Evolutionary conservation across 2,113 vertebrate genomes (phyloP).

Genomic region (Rhagologus leucostigma): DNA sequence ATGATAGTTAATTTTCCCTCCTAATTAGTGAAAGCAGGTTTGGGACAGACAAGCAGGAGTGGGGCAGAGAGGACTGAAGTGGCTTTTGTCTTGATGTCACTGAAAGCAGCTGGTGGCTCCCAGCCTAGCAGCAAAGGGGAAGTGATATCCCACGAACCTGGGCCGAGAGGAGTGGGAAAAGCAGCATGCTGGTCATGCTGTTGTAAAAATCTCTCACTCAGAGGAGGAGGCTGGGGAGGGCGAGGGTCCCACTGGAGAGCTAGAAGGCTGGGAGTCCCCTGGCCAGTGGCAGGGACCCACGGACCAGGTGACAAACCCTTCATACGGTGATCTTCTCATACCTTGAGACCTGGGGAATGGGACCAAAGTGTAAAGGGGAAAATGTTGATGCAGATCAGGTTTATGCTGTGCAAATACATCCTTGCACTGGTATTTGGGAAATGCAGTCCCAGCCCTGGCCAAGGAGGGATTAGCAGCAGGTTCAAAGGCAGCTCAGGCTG

Average conservation of each 20-base stretch:
- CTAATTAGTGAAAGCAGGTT: background rate
- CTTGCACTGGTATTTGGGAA: background rate
- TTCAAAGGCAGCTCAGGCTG: background rate
- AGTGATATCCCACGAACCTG: rapidly evolving
- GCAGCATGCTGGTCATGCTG: background rate
- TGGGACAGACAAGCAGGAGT: background rate
- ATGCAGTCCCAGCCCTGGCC: background rate
- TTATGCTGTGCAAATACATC: background rate
- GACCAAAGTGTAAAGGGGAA: background rate
- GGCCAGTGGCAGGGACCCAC: rapidly evolving
- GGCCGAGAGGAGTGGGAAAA: background rate
- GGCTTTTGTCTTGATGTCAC: background rate
- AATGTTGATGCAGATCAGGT: background rate
- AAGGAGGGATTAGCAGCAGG: background rate
- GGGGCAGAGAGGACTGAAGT: background rate
- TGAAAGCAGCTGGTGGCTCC: background rate
- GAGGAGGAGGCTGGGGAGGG: background rate
- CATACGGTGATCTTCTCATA: background rate
- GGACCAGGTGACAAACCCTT: background rate
- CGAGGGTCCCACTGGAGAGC: background rate
- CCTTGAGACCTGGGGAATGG: background rate
- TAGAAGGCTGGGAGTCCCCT: background rate
- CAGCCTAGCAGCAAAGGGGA: background rate
- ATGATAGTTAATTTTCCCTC: background rate
- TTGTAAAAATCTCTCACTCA: rapidly evolving